Conservation (phyloP, 1,140 invertebrate species). For the Agrypnia vestita region DNA sequence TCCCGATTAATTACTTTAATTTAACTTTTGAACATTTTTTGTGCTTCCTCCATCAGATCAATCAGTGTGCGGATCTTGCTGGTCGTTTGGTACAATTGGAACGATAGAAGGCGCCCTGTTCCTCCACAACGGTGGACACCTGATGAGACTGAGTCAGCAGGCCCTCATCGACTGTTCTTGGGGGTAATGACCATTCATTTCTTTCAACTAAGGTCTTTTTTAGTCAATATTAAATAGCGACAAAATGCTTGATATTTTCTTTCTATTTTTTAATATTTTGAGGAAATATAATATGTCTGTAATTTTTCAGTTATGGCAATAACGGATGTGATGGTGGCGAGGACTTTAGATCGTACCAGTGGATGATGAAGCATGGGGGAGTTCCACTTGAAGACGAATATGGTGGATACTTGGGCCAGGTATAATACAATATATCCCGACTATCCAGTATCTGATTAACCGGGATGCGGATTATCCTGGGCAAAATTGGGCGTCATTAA, state of each 20-base stretch:
- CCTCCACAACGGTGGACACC: conserved; percentile 84
- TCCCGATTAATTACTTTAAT: background rate
- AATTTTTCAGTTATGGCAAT: conserved; percentile 81
- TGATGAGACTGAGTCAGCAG: conserved; percentile 90
- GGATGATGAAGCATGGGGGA: conserved; percentile 93
- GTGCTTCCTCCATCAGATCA: conserved; percentile 78
- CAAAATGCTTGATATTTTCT: too few species aligned
- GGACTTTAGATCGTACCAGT: conserved; percentile 92
- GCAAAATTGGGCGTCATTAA: too few species aligned
- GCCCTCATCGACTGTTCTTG: conserved; percentile 97
- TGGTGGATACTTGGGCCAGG: conserved; percentile 91
- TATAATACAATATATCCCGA: too few species aligned
- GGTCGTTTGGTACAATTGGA: conserved; percentile 96
- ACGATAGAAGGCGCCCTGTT: conserved; percentile 94
- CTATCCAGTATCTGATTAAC: too few species aligned
- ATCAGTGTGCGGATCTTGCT: conserved; percentile 96
- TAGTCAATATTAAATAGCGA: too few species aligned
- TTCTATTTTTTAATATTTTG: background rate
- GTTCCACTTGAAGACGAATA: conserved; percentile 92
- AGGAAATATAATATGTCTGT: background rate
- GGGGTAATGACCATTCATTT: conserved; percentile 73
- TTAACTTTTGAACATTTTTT: background rate
- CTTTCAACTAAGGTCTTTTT: too few species aligned
- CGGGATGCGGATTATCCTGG: too few species aligned
- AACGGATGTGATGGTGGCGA: conserved; percentile 98